Conservation (phyloP, 2,797 vertebrate species). For the Gorsachius magnificus region DNA sequence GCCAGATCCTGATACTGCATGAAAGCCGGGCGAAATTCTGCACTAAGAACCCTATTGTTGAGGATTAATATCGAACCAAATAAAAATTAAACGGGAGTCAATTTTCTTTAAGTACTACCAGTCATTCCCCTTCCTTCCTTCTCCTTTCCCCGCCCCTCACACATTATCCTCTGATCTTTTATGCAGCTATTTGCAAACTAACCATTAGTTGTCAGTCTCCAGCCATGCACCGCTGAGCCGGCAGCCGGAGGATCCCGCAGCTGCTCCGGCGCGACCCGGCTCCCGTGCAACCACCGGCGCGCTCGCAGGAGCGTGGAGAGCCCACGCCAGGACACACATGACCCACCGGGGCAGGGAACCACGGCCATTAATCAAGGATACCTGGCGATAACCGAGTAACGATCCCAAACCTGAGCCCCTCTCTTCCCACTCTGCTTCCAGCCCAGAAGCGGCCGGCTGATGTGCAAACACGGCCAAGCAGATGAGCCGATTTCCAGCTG, state of each 20-base stretch:
- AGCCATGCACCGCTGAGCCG: not conserved
- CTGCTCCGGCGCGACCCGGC: fast-evolving
- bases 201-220: conserved; percentile 66
- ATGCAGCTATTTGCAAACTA: conserved; percentile 65
- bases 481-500: not conserved
- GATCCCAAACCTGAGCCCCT: not conserved
- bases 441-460: fast-evolving
- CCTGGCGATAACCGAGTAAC: fast-evolving
- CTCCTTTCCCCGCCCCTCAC: not conserved
- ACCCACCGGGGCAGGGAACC: not conserved
- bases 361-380: fast-evolving
- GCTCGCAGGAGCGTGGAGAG: not conserved
- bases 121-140: not conserved
- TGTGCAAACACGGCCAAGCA: fast-evolving
- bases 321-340: fast-evolving
- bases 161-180: conserved; percentile 23
- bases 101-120: not conserved
- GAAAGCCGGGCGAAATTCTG: not conserved
- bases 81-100: not conserved
- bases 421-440: not conserved
- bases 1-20: not conserved
- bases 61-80: not conserved
- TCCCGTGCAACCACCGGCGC: fast-evolving
- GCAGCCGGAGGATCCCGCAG: not conserved
- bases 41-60: not conserved